Base-by-base conservation (phyloP, 2,797 vertebrate genomes). In the Diglossa cyanea region DNA sequence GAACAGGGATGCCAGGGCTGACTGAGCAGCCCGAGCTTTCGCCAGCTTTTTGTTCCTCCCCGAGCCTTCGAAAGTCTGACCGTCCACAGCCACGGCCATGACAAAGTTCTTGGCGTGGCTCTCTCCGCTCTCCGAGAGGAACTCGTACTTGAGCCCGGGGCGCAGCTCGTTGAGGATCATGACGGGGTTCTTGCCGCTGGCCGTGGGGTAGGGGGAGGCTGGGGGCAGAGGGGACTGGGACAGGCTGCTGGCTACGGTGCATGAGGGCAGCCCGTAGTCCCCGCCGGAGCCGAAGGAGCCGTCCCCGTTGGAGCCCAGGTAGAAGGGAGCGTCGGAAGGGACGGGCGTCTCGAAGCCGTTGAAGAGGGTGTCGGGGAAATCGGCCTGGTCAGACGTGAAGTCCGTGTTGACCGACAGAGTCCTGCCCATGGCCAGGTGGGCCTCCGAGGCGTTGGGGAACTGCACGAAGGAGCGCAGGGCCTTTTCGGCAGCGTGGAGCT, bases 61-160 rank as follows among this genome's bases (percentile, higher is more conserved):
- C 2, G 99, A 99, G 92, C 99, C 99, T 93, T 99, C 98, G 35
- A 99, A 99, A 28, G 98, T 99, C 97, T 99, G 99, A 18, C 98
- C 97, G 1, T 99, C 99, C 96, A 99, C 99, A 0, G 98, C 99
- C 97, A 99, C 99, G 0, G 99, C 98, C 99, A 99, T 99, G 96
- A 99, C 99, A 91, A 99, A 99, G 98, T 99, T 99, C 97, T 99
- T 99, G 95, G 99, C 99, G 1, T 99, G 99, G 97, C 99, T 99
- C 97, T 99, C 99, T 20, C 99, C 99, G 0, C 99, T 99, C 97
- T 99, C 99, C 0, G 99, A 99, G 68, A 99, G 98, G 96, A 99
- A 99, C 95, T 99, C 99, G 0, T 99, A 99, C 96, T 99, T 99
- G 62, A 99, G 98, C 13, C 99, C 99, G 0, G 99, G 99, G 17